A percentile compares a stretch with the other conserved stretches of the same genome.
Evolutionary conservation across 92 coral and sea anemone genomes (phyloP).

Genomic region (Epizoanthus rinbou): DNA sequence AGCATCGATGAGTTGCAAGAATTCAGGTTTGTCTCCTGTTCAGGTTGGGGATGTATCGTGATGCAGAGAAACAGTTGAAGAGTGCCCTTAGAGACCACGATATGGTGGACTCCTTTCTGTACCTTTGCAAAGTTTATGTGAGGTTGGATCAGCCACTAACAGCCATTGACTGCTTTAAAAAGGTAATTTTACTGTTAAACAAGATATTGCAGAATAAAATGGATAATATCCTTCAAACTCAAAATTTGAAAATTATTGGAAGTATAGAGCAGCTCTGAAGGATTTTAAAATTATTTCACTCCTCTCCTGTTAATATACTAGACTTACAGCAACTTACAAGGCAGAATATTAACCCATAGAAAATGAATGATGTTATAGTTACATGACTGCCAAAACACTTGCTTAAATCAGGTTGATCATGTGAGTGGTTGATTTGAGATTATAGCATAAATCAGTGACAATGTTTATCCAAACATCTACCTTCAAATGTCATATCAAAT

Average conservation of each 20-base stretch:
- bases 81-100: slow-evolving; percentile 94
- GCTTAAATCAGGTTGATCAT: no score
- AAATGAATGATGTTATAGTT: neutral
- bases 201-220: no score
- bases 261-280: neutral
- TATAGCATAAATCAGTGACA: no score
- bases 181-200: slow-evolving; percentile 53
- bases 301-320: no score
- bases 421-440: no score
- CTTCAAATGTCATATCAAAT: no score
- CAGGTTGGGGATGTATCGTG: slow-evolving; percentile 97
- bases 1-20: no score
- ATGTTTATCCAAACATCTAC: no score
- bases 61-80: slow-evolving; percentile 93
- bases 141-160: slow-evolving; percentile 95
- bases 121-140: slow-evolving; percentile 91
- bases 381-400: no score
- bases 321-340: no score
- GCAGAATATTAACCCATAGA: neutral
- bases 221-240: neutral
- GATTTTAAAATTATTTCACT: no score
- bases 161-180: slow-evolving; percentile 88
- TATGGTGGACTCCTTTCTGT: slow-evolving; percentile 82
- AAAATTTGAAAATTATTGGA: neutral
- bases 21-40: no score